Evolutionary conservation across 1,140 invertebrate genomes (phyloP).

Genomic region (Diabrotica undecimpunctata): DNA sequence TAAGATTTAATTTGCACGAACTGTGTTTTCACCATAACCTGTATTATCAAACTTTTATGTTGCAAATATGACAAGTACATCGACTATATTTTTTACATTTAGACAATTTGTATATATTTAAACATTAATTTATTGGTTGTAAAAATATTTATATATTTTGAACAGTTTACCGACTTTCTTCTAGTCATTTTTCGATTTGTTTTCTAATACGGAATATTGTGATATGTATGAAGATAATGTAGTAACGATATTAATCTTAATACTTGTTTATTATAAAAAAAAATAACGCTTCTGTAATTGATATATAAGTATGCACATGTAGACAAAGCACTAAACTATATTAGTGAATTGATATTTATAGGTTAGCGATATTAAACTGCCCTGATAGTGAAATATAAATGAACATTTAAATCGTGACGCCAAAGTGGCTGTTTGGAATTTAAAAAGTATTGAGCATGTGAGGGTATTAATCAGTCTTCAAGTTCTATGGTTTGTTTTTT

Average conservation of each 20-base stretch:
- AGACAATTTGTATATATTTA: slow-evolving; percentile 20
- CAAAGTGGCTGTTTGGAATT: too few species aligned
- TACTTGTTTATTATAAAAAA: slow-evolving; percentile 3
- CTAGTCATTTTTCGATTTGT: slow-evolving; percentile 15
- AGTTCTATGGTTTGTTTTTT: too few species aligned
- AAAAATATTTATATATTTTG: neutral
- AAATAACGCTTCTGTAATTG: slow-evolving; percentile 16
- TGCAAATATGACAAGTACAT: too few species aligned
- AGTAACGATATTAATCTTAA: neutral
- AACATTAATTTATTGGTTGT: neutral
- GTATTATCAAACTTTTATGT: too few species aligned
- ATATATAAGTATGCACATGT: slow-evolving; percentile 30
- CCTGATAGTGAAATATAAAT: neutral
- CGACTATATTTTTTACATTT: neutral
- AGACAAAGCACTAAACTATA: slow-evolving; percentile 30
- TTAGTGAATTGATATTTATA: slow-evolving; percentile 24
- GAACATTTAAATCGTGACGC: too few species aligned
- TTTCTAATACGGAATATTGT: slow-evolving; percentile 16
- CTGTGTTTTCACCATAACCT: too few species aligned
- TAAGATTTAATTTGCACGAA: too few species aligned
- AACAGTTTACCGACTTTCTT: neutral
- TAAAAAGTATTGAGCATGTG: too few species aligned
- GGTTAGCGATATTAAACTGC: slow-evolving; percentile 14
- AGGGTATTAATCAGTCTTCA: too few species aligned
- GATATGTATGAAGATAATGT: slow-evolving; percentile 15